Evolutionary conservation across 2,113 vertebrate species (phyloP).

Genomic region (Nettapus auritus): DNA sequence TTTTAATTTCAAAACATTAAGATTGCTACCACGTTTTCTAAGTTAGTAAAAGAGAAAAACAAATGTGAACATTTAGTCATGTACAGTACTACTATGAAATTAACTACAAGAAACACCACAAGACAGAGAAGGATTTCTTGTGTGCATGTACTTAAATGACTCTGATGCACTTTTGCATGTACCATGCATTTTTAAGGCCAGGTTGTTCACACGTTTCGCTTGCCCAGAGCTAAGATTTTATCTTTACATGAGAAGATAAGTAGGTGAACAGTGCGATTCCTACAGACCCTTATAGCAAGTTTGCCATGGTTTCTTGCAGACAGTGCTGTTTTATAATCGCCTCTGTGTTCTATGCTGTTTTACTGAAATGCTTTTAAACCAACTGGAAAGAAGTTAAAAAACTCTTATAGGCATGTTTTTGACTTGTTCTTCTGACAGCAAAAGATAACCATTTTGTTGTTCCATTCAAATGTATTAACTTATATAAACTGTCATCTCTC

Average conservation of each 20-base stretch:
- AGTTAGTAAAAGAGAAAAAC: neutral
- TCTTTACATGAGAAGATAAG: constrained; percentile 38
- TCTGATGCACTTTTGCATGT: constrained; percentile 68
- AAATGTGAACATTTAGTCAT: neutral
- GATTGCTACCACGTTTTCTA: neutral
- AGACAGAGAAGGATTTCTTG: constrained; percentile 22
- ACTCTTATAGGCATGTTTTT: constrained; percentile 74
- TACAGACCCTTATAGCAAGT: neutral
- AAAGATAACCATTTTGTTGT: constrained; percentile 56
- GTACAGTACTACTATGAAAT: neutral
- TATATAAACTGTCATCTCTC: constrained; percentile 72
- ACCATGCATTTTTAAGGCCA: constrained; percentile 20
- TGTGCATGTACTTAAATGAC: constrained; percentile 62
- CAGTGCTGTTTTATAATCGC: constrained; percentile 46
- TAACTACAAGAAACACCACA: neutral
- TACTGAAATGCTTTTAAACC: constrained; percentile 66
- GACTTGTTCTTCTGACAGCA: constrained; percentile 59
- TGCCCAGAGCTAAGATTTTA: constrained; percentile 47
- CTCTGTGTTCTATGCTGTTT: constrained; percentile 67
- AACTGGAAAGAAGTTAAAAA: constrained; percentile 13
- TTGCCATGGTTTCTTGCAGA: constrained; percentile 16
- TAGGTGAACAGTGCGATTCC: constrained; percentile 46
- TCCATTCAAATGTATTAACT: constrained; percentile 60
- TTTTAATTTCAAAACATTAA: constrained; percentile 5
- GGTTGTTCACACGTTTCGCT: constrained; percentile 10